Evolutionary conservation across 2,797 vertebrate species (phyloP), one percentile per base, ranked within the genome.

Genomic region (Eurystomus glaucurus): DNA sequence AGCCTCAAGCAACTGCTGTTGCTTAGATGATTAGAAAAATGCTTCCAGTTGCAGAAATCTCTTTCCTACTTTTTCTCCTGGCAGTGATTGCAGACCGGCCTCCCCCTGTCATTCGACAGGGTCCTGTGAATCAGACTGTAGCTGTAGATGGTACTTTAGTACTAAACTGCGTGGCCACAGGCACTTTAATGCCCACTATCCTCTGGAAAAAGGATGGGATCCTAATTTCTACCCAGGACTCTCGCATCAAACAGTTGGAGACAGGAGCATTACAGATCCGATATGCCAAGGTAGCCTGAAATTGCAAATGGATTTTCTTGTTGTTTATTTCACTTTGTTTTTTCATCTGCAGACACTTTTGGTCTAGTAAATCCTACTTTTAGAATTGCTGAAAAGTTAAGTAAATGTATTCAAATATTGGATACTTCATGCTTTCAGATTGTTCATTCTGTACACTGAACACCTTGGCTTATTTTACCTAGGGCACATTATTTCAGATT

Each of bases 61-160:
- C 97, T 98, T 98, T 98, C 94, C 98, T 93, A 96, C 98, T 98
- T 90, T 98, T 97, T 97, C 78, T 96, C 88, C 94, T 96, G 94
- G 85, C 97, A 99, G 99, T 99, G 69, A 99, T 99, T 96, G 99
- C 99, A 41, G 99, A 99, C 96, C 99, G 99, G 62, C 99, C 99
- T 50, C 99, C 99, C 23, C 99, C 99, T 5, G 98, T 99, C 75
- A 99, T 99, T 97, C 99, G 99, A 10, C 99, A 99, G 92, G 99
- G 99, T 71, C 99, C 99, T 10, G 98, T 98, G 96, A 99, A 99
- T 97, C 99, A 99, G 98, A 99, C 99, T 1, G 99, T 99, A 41
- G 98, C 99, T 31, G 99, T 99, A 51, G 99, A 99, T 60, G 99
- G 99, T 41, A 99, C 99, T 8, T 98, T 99, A 85, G 97, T 98